These are phyloP conservation scores for Hassar affinis DNA, from an alignment of 2,113 vertebrate species.

Conservation along the genomic window DNA sequence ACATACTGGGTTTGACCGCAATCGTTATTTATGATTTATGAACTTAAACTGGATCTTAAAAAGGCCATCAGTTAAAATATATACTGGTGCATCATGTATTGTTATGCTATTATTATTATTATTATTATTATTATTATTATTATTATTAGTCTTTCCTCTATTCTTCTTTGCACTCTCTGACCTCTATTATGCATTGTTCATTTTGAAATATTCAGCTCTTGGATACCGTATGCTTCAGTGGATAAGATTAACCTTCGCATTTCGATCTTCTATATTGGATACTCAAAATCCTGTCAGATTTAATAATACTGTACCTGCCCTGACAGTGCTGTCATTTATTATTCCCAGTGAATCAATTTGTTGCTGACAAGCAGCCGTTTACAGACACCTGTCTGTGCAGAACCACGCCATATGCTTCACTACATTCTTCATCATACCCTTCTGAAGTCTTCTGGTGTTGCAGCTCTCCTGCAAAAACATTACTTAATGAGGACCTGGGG, in stretches of 20 bases:
- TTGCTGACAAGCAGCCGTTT: neutral
- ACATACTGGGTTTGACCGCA: neutral
- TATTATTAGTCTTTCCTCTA: neutral
- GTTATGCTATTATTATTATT: neutral
- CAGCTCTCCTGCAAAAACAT: neutral
- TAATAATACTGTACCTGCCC: neutral
- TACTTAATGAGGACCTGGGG: conserved; percentile 5
- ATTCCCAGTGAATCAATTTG: neutral
- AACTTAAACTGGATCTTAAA: neutral
- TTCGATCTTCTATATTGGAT: neutral
- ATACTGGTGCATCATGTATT: no score
- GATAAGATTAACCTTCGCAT: neutral
- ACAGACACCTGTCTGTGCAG: neutral
- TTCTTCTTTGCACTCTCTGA: neutral
- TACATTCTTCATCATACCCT: neutral
- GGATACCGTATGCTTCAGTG: neutral
- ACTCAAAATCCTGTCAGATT: neutral
- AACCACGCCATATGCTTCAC: neutral
- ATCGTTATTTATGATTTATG: neutral
- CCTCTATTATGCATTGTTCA: neutral
- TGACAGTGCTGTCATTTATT: neutral
- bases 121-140: neutral
- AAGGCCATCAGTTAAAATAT: neutral
- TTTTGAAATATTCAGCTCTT: neutral
- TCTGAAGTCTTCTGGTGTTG: neutral